phyloP scores from a whole-genome alignment of 1,140 invertebrate genomes.

The Procambarus virginalis region DNA sequence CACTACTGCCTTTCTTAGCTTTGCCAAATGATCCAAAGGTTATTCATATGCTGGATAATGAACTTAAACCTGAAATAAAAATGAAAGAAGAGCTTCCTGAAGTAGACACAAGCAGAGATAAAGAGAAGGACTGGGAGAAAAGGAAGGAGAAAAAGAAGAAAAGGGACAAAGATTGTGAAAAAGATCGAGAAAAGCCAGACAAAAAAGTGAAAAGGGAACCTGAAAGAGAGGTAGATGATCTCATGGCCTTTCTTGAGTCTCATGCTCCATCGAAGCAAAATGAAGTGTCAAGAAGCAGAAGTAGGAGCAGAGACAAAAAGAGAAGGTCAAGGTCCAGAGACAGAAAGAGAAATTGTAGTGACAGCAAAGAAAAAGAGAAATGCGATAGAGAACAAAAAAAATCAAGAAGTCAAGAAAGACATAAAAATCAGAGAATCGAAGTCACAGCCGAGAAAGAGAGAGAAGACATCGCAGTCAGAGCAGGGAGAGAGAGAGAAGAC shows the following conservation, averaged over 20 bases:
- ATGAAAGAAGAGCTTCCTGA: constrained; percentile 72
- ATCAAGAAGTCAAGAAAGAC: constrained; percentile 69
- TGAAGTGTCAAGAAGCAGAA: constrained; percentile 32
- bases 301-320: constrained; percentile 22
- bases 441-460: constrained; percentile 22
- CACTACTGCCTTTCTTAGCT: constrained; percentile 91
- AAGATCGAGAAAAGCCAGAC: constrained; percentile 69
- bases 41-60: constrained; percentile 71
- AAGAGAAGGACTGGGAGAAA: constrained; percentile 71
- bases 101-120: constrained; percentile 57
- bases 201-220: constrained; percentile 73
- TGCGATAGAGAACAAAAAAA: constrained; percentile 72
- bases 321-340: constrained; percentile 36
- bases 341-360: constrained; percentile 71
- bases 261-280: constrained; percentile 81
- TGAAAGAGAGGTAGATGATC: constrained; percentile 82
- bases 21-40: constrained; percentile 86
- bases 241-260: constrained; percentile 92
- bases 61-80: constrained; percentile 55
- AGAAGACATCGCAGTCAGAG: constrained; percentile 63
- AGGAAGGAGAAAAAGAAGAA: constrained; percentile 73
- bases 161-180: constrained; percentile 71
- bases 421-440: constrained; percentile 62
- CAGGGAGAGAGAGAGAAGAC: constrained; percentile 69
- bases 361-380: constrained; percentile 71